Percentiles rank a stretch among this genome's conserved stretches.
These are phyloP conservation scores for Trialeurodes vaporariorum DNA, from an alignment of 1,140 invertebrate genomes.

Conservation along the genomic window DNA sequence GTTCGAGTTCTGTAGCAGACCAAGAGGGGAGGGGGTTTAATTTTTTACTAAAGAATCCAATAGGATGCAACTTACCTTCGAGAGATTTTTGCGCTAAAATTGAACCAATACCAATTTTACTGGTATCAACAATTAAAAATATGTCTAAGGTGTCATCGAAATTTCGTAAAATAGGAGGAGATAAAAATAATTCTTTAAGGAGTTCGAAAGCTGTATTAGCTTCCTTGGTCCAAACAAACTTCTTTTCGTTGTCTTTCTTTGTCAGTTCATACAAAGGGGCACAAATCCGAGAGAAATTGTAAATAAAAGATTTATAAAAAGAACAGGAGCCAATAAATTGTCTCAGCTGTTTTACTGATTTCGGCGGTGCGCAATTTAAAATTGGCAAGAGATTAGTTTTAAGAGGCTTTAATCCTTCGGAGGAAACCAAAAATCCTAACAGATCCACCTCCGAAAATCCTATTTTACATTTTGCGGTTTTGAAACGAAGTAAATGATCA, in stretches of 20 bases:
- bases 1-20: neutral
- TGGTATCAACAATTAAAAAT: neutral
- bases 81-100: neutral
- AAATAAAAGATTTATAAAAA: neutral
- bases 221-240: neutral
- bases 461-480: neutral
- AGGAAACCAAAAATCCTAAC: neutral
- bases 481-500: neutral
- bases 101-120: neutral
- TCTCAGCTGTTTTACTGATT: neutral
- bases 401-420: neutral
- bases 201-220: neutral
- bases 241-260: neutral
- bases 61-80: neutral
- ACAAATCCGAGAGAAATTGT: neutral
- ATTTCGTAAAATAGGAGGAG: neutral
- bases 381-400: neutral
- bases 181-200: neutral
- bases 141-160: neutral
- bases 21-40: neutral
- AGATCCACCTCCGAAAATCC: neutral
- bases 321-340: neutral
- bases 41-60: neutral
- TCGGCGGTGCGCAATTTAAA: neutral
- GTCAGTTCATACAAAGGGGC: neutral